Conservation (phyloP, 53 echinoderm and acorn worm genomes). For the Mesocentrotus franciscanus region DNA sequence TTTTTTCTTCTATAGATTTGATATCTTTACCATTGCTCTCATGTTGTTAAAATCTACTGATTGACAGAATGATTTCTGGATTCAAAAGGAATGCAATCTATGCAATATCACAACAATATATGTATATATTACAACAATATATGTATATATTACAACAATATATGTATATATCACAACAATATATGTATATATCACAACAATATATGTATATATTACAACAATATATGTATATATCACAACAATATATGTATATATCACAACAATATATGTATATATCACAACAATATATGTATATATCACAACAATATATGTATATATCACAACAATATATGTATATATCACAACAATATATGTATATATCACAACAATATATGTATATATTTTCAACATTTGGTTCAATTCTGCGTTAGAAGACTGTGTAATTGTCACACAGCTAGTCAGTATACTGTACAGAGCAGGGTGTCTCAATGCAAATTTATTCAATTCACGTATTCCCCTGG, state of each 20-base stretch:
- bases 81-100: background rate
- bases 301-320: background rate
- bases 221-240: background rate
- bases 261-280: background rate
- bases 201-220: no score
- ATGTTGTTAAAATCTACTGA: background rate
- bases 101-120: background rate
- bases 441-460: background rate
- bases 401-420: background rate
- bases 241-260: no score
- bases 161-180: no score
- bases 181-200: background rate
- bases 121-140: background rate
- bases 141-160: background rate
- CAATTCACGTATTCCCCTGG: background rate
- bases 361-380: background rate
- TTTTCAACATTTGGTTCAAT: background rate
- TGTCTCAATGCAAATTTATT: constrained; percentile 10
- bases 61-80: background rate
- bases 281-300: no score
- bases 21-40: background rate
- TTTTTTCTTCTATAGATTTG: background rate
- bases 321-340: no score
- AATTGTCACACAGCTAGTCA: background rate
- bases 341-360: background rate